Evolutionary conservation across 92 coral and sea anemone species (phyloP).

Genomic region (Epizoanthus rinbou): DNA sequence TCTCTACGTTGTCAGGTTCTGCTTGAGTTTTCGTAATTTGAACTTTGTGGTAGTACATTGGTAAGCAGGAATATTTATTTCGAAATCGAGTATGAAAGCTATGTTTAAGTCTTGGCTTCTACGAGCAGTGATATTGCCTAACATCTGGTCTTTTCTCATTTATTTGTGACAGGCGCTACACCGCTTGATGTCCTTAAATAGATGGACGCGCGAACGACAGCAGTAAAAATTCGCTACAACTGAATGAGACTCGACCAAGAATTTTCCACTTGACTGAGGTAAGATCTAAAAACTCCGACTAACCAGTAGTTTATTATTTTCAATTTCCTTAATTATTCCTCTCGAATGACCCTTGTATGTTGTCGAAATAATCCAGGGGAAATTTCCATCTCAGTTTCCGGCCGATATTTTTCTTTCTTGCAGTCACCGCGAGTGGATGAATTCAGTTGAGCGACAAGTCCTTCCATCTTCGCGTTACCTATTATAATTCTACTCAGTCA

Average conservation of each 20-base stretch:
- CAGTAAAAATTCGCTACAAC: constrained; percentile 31
- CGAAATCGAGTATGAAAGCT: background rate
- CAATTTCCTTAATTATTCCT: constrained; percentile 1
- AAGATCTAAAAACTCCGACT: constrained; percentile 1
- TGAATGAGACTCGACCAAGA: constrained; percentile 27
- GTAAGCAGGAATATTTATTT: background rate
- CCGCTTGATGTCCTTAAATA: constrained; percentile 41
- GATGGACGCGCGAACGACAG: constrained; percentile 22
- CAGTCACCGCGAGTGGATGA: constrained; percentile 65
- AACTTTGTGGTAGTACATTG: background rate
- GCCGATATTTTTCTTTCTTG: constrained; percentile 74
- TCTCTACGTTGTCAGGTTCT: constrained; percentile 6
- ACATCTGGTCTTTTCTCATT: constrained; percentile 35
- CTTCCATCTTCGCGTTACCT: constrained; percentile 43
- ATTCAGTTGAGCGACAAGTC: constrained; percentile 51
- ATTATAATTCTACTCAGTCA: constrained; percentile 64
- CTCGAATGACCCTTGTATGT: constrained; percentile 9
- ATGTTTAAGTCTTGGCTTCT: background rate
- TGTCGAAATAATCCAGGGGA: constrained; percentile 9
- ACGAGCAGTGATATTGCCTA: background rate
- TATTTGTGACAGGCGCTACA: constrained; percentile 42
- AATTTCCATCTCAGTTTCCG: constrained; percentile 38
- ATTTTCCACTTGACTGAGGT: constrained; percentile 32
- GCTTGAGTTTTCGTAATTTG: background rate
- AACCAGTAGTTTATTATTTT: constrained; percentile 3